These are phyloP conservation scores for Onychomys torridus DNA, from an alignment of 2,797 vertebrate genomes.

Conservation along the genomic window DNA sequence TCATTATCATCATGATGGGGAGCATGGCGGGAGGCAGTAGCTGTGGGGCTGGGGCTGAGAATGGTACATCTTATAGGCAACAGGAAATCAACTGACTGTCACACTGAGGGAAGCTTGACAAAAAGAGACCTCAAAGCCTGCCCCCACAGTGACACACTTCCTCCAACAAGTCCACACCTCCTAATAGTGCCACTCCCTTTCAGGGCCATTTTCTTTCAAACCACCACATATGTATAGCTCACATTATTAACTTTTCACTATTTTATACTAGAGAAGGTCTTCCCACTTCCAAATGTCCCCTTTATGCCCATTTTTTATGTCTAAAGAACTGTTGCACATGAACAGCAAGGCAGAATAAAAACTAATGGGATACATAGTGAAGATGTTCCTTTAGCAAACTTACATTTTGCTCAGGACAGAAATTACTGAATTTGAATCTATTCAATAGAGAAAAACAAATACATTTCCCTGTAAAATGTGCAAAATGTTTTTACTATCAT, in stretches of 20 bases:
- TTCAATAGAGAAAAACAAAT: not conserved
- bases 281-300: not conserved
- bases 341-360: not conserved
- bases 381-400: not conserved
- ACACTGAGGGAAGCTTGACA: no score
- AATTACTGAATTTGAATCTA: not conserved
- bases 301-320: not conserved
- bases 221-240: not conserved
- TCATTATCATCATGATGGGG: no score
- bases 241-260: slow-evolving; percentile 1
- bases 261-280: not conserved
- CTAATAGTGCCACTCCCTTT: no score
- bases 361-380: not conserved
- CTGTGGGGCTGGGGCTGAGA: no score
- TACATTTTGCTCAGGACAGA: not conserved
- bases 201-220: no score
- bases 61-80: no score
- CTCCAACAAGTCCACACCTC: no score
- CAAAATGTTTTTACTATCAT: not conserved
- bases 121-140: no score
- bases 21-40: no score
- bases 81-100: no score
- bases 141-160: no score
- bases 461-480: not conserved
- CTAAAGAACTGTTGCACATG: not conserved